Percentiles rank a stretch among this genome's conserved stretches.
phyloP scores from a whole-genome alignment of 1,140 invertebrate species.

The Aphis craccivora region DNA sequence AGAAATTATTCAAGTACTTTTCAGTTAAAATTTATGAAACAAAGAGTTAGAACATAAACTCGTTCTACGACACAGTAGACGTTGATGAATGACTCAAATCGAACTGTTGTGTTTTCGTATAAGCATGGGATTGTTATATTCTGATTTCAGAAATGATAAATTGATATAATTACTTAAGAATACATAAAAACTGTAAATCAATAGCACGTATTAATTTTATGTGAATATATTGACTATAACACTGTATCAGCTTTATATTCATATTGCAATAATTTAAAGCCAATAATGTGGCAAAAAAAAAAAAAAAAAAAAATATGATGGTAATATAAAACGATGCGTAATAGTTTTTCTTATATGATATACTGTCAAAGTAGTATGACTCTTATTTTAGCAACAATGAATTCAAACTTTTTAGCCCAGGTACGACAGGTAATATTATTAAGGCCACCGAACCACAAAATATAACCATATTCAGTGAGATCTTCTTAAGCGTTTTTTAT shows the following conservation, averaged over 20 bases:
- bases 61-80: not conserved
- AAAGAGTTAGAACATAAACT: not conserved
- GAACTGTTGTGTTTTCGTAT: not conserved
- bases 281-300: not conserved
- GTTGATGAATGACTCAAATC: not conserved
- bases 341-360: not conserved
- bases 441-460: not conserved
- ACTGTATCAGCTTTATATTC: no score
- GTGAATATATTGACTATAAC: not conserved
- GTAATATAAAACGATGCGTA: not conserved
- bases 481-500: not conserved
- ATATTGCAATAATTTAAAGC: not conserved
- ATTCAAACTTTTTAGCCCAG: not conserved
- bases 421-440: not conserved
- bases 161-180: not conserved
- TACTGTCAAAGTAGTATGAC: not conserved
- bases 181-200: not conserved
- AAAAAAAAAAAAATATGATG: not conserved
- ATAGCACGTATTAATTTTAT: not conserved
- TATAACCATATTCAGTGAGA: not conserved
- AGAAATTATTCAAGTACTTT: not conserved
- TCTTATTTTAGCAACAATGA: not conserved
- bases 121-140: not conserved
- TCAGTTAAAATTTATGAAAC: not conserved
- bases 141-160: not conserved